phyloP scores from a whole-genome alignment of 1,140 invertebrate species.

The Micrasema minimum region DNA sequence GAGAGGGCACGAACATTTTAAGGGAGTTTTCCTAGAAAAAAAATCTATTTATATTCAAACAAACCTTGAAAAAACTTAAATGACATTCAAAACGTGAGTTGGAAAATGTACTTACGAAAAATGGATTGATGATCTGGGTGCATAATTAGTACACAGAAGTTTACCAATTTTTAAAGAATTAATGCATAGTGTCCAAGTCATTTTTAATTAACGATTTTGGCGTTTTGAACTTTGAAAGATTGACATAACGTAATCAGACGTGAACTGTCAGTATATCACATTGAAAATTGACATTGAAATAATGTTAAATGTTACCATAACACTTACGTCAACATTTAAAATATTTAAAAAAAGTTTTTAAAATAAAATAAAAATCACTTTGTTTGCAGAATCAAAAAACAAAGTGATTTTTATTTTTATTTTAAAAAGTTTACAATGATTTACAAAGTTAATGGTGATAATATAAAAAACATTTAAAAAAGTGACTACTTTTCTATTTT shows the following conservation, averaged over 20 bases:
- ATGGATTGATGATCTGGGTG: neutral
- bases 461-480: too few relatives aligned
- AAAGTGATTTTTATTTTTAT: too few relatives aligned
- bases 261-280: constrained; percentile 13
- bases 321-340: neutral
- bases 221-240: neutral
- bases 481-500: too few relatives aligned
- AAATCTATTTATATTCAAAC: constrained; percentile 40
- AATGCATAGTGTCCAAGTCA: constrained; percentile 27
- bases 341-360: too few relatives aligned
- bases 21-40: constrained; percentile 44
- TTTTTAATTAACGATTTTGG: constrained; percentile 3
- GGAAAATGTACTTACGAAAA: constrained; percentile 28
- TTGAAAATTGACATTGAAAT: too few relatives aligned
- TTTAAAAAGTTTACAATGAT: too few relatives aligned
- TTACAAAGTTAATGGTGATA: too few relatives aligned
- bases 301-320: constrained; percentile 8
- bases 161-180: constrained; percentile 25
- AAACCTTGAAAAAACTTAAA: constrained; percentile 41
- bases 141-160: constrained; percentile 2
- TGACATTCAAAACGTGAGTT: constrained; percentile 1
- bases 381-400: too few relatives aligned
- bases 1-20: constrained; percentile 51
- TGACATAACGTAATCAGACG: neutral
- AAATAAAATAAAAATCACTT: too few relatives aligned